Base-by-base conservation (phyloP, 2,113 vertebrate genomes). In the Anguilla rostrata region DNA sequence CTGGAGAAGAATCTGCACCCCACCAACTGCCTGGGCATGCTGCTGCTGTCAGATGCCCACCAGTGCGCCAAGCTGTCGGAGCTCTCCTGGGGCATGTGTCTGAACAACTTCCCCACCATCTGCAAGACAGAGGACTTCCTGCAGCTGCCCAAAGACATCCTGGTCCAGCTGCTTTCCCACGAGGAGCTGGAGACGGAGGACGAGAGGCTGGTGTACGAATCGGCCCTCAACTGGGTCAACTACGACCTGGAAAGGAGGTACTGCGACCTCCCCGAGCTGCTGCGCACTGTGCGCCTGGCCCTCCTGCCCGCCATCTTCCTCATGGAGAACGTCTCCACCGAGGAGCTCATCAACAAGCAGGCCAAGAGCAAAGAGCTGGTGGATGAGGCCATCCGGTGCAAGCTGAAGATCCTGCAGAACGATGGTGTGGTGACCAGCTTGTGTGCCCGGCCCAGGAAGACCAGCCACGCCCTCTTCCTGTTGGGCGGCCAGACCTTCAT, bases 171-270 rank as follows among this genome's bases (percentile, higher is more conserved):
- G 85, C 91, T 97, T 86, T 94, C 95, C 4, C 96, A 96, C 2
- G 96, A 97, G 87, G 96, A 97, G 90, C 92, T 97, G 20, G 96
- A 97, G 90, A 96, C 96, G 0, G 96, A 97, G 89, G 96, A 97
- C 0, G 96, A 97, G 91, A 94, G 93, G 86, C 91, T 97, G 78
- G 96, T 97, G 26, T 96, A 97, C 29, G 96, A 97, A 91, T 95
- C 96, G 1, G 95, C 95, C 22, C 94, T 97, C 8, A 95, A 96
- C 88, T 97, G 96, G 96, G 95, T 96, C 85, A 96, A 96, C 92
- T 96, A 95, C 3, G 95, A 97, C 90, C 89, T 96, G 86, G 93
- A 94, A 39, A 90, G 90, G 75, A 92, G 96, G 40, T 94, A 95
- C 87, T 92, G 92, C 81, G 90, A 95, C 89, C 94, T 97, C 20